phyloP scores from a whole-genome alignment of 2,113 vertebrate genomes.

The Psittacula cyanocephala region DNA sequence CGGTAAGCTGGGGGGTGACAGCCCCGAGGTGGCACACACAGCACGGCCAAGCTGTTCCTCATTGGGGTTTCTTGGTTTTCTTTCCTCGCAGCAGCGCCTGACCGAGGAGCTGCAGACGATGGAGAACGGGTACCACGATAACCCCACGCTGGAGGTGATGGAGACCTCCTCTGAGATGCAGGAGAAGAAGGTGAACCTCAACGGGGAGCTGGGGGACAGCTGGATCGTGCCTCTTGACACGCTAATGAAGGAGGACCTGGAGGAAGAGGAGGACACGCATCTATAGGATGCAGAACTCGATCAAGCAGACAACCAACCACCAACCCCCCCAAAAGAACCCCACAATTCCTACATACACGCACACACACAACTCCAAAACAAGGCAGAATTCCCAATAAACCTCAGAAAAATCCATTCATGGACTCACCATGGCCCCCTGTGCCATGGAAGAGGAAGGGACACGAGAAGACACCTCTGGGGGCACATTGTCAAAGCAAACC shows the following conservation, averaged over 20 bases:
- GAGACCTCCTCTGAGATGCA: slow-evolving; percentile 94
- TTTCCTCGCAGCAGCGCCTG: slow-evolving; percentile 82
- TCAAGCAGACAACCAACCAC: neutral
- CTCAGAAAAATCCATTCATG: neutral
- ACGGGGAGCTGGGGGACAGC: slow-evolving; percentile 92
- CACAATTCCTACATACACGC: neutral
- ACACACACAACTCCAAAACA: neutral
- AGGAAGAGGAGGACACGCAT: slow-evolving; percentile 95
- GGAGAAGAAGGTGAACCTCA: slow-evolving; percentile 89
- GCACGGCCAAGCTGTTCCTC: neutral
- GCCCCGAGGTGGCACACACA: neutral
- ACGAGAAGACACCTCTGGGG: neutral
- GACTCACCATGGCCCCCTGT: neutral
- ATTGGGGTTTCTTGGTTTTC: neutral
- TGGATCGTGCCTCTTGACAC: slow-evolving; percentile 96
- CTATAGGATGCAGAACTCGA: slow-evolving; percentile 73
- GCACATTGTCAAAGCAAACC: neutral
- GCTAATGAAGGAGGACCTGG: slow-evolving; percentile 86
- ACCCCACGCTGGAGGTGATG: slow-evolving; percentile 96
- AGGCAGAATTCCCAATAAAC: neutral
- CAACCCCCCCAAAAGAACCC: neutral
- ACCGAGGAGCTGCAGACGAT: slow-evolving; percentile 94
- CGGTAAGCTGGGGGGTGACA: neutral
- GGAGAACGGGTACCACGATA: slow-evolving; percentile 98
- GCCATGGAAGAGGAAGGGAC: neutral